Percentiles rank a stretch among this genome's conserved stretches.
These are phyloP conservation scores for Festucalex cinctus DNA, from an alignment of 2,113 vertebrate genomes.

Conservation along the genomic window DNA sequence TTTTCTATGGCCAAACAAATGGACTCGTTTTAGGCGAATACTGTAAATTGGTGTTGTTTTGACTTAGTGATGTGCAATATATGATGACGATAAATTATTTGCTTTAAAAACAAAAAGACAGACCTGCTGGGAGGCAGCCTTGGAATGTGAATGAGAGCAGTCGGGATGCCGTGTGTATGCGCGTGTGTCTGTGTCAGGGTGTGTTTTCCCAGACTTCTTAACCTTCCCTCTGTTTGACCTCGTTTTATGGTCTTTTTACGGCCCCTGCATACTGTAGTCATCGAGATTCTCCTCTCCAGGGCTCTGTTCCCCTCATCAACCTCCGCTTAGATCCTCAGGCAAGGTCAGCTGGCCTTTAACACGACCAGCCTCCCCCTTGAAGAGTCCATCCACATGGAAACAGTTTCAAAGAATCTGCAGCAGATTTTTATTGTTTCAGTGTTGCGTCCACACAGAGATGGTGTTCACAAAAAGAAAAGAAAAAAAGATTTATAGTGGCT, in stretches of 20 bases:
- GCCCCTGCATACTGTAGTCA: constrained; percentile 50
- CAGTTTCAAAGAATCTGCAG: neutral
- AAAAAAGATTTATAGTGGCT: no score
- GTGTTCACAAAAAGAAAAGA: no score
- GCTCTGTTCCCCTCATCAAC: constrained; percentile 50
- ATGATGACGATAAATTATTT: constrained; percentile 31
- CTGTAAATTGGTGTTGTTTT: neutral
- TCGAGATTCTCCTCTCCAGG: constrained; percentile 54
- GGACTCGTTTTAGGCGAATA: neutral
- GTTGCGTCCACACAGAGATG: no score
- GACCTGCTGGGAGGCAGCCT: constrained; percentile 16
- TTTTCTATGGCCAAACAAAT: neutral
- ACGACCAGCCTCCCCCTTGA: constrained; percentile 9
- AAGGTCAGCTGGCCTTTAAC: constrained; percentile 32
- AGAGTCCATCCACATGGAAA: neutral
- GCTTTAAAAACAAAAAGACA: constrained; percentile 21
- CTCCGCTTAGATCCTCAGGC: constrained; percentile 42
- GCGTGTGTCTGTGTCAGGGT: constrained; percentile 35
- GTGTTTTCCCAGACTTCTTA: constrained; percentile 55
- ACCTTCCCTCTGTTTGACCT: constrained; percentile 62
- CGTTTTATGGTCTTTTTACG: constrained; percentile 66
- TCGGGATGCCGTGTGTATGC: constrained; percentile 15
- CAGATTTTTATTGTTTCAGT: constrained; percentile 6
- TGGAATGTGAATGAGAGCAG: constrained; percentile 47
- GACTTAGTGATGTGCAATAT: neutral